phyloP scores from a whole-genome alignment of 2,888 invertebrate genomes.

The Lithophane socia region DNA sequence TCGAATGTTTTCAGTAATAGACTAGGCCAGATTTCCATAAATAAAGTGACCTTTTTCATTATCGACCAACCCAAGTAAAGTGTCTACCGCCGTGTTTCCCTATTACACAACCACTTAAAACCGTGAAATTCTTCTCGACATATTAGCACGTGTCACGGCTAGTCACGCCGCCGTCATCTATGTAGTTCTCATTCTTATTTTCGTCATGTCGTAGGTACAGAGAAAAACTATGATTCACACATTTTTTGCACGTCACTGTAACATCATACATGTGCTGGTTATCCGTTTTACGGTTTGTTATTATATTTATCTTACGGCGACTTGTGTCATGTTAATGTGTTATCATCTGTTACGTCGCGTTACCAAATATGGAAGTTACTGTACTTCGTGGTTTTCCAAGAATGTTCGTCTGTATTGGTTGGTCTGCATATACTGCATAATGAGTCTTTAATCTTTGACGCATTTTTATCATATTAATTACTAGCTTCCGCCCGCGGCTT shows the following conservation, averaged over 20 bases:
- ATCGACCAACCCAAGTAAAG: background rate
- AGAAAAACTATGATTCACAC: conserved; percentile 49
- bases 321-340: conserved; percentile 26
- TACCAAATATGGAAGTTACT: conserved; percentile 39
- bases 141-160: conserved; percentile 27
- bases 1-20: conserved; percentile 2
- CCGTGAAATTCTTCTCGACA: background rate
- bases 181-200: conserved; percentile 50
- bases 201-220: conserved; percentile 26
- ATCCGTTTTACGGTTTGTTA: conserved; percentile 38
- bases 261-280: conserved; percentile 16
- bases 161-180: conserved; percentile 30
- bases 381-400: conserved; percentile 33
- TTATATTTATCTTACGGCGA: conserved; percentile 41
- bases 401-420: conserved; percentile 13
- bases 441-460: conserved; percentile 8
- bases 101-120: background rate
- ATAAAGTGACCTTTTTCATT: background rate
- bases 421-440: too few species aligned
- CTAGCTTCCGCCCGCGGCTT: too few species aligned
- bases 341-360: conserved; percentile 31
- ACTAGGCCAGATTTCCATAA: background rate
- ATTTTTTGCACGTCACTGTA: conserved; percentile 29
- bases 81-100: background rate
- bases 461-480: conserved; percentile 18